phyloP scores from a whole-genome alignment of 2,113 vertebrate species.

The Ictidomys tridecemlineatus region DNA sequence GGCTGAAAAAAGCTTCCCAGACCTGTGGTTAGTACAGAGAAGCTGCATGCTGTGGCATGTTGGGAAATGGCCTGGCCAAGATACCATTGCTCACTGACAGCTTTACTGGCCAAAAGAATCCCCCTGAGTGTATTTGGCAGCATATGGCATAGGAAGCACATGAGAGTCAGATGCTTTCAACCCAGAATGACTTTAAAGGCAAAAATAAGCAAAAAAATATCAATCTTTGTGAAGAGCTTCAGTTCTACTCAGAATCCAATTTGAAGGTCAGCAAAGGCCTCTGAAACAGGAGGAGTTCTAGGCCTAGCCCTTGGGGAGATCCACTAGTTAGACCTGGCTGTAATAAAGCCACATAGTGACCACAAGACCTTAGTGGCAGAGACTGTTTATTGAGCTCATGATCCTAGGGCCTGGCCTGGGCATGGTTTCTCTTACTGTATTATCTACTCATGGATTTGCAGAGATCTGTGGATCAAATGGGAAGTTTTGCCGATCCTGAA shows the following conservation, averaged over 20 bases:
- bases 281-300: neutral
- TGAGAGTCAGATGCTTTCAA: neutral
- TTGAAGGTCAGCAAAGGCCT: neutral
- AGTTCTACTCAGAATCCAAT: neutral
- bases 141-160: neutral
- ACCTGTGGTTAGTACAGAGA: neutral
- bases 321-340: neutral
- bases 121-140: neutral
- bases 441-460: neutral
- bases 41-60: neutral
- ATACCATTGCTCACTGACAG: neutral
- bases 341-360: neutral
- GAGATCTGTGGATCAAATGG: neutral
- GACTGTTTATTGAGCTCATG: neutral
- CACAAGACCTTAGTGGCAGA: neutral
- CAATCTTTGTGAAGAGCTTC: neutral
- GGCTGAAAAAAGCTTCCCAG: neutral
- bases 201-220: neutral
- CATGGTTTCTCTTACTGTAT: neutral
- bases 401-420: neutral
- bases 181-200: neutral
- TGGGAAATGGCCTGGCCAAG: neutral
- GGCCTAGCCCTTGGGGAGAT: neutral
- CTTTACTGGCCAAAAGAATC: neutral
- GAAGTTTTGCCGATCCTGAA: neutral